Conservation (phyloP, 1,140 invertebrate species). For the Calliphora vicina region DNA sequence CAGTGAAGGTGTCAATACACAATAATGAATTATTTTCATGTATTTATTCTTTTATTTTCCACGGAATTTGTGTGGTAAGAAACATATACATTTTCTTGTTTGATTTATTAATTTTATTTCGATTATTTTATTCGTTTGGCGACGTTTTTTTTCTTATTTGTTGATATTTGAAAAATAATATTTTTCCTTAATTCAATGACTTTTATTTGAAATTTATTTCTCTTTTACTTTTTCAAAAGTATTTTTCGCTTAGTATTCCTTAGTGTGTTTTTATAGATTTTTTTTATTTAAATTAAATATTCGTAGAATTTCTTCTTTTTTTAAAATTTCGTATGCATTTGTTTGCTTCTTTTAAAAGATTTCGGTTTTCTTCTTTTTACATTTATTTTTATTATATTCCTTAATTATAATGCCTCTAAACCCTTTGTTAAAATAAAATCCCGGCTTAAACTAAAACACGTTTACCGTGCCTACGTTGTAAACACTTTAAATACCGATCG, state of each 20-base stretch:
- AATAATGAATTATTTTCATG: too few relatives aligned
- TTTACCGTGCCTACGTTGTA: conserved; percentile 26
- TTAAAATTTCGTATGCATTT: background rate
- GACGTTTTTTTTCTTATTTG: background rate
- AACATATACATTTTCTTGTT: background rate
- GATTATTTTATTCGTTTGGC: background rate
- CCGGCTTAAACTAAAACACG: conserved; percentile 26
- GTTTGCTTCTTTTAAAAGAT: background rate
- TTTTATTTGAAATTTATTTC: background rate
- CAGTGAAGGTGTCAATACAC: background rate
- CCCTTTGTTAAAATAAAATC: conserved; percentile 6
- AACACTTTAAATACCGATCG: conserved; percentile 34
- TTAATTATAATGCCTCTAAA: background rate
- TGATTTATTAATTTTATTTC: background rate
- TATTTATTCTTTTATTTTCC: background rate
- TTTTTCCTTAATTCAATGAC: background rate
- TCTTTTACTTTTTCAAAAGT: too few relatives aligned
- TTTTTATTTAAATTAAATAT: background rate
- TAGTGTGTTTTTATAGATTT: background rate
- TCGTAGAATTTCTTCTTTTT: conserved; percentile 1
- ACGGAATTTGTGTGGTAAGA: too few relatives aligned
- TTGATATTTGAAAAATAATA: background rate
- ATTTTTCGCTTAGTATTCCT: too few relatives aligned
- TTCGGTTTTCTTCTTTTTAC: background rate
- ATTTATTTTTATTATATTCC: background rate